Evolutionary conservation across 2,797 vertebrate genomes (phyloP).

Genomic region (Sebastes oblongus): DNA sequence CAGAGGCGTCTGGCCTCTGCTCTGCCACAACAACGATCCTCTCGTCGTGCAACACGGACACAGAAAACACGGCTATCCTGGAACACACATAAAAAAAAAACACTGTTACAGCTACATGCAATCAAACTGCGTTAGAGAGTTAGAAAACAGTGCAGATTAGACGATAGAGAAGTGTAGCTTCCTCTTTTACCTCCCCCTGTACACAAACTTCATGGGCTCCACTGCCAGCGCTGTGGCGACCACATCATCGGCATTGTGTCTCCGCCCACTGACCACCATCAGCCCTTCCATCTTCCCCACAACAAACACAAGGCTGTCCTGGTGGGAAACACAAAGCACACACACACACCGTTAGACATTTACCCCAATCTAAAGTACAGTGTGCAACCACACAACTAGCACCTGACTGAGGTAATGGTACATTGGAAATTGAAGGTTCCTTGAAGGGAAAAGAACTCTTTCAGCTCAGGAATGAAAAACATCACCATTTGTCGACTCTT

Average conservation of each 20-base stretch:
- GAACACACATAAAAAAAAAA: conserved; percentile 27
- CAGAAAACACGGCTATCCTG: conserved; percentile 97
- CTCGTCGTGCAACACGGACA: conserved; percentile 93
- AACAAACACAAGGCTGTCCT: conserved; percentile 93
- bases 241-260: conserved; percentile 93
- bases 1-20: conserved; percentile 94
- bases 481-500: neutral
- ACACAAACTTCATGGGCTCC: conserved; percentile 98
- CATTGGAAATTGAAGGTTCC: neutral
- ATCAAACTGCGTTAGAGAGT: neutral
- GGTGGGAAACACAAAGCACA: conserved; percentile 40
- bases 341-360: neutral
- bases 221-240: conserved; percentile 94
- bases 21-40: conserved; percentile 95
- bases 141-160: neutral
- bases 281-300: conserved; percentile 95
- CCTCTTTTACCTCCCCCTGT: conserved; percentile 89
- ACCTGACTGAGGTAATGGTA: neutral
- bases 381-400: neutral
- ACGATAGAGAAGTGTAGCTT: neutral
- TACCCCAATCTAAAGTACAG: neutral
- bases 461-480: neutral
- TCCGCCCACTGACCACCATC: conserved; percentile 91
- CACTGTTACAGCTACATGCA: neutral
- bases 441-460: neutral